A percentile compares a stretch with the other conserved stretches of the same genome.
Conservation (phyloP, 2,113 vertebrate species). For the Odocoileus virginianus region DNA sequence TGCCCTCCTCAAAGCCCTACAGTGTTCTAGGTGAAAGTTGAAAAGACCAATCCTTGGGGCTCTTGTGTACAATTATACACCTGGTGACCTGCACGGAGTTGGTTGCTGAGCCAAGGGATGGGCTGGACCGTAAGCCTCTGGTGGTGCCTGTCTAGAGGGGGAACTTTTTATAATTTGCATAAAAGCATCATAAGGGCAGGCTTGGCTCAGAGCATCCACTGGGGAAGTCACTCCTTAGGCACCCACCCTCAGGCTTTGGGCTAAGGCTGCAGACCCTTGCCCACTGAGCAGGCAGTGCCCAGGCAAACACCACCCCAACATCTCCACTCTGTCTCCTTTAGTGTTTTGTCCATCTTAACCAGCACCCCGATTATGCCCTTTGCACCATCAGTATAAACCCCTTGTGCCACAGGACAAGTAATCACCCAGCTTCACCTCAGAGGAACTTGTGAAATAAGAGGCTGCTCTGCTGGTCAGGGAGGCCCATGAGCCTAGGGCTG, state of each 20-base stretch:
- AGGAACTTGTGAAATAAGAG: background rate
- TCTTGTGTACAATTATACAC: background rate
- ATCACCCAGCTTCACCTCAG: too few relatives aligned
- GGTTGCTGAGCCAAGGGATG: background rate
- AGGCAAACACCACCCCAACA: accelerated
- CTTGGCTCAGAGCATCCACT: background rate
- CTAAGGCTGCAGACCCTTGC: accelerated
- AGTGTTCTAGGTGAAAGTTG: accelerated
- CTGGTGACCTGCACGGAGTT: too few relatives aligned
- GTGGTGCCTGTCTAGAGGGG: background rate
- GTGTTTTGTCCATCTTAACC: background rate
- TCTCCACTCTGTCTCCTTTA: background rate
- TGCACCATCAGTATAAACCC: accelerated
- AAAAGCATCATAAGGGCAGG: background rate
- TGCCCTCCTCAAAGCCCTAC: background rate
- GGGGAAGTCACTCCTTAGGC: accelerated
- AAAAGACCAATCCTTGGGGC: background rate
- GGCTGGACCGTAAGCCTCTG: background rate
- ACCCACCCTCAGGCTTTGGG: accelerated
- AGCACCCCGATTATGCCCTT: accelerated
- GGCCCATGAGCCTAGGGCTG: background rate
- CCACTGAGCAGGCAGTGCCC: background rate
- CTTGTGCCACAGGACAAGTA: background rate
- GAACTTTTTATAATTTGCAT: background rate
- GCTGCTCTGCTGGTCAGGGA: background rate